These are phyloP conservation scores for Enteromius radiatus DNA, from an alignment of 2,797 vertebrate genomes.

Conservation along the genomic window DNA sequence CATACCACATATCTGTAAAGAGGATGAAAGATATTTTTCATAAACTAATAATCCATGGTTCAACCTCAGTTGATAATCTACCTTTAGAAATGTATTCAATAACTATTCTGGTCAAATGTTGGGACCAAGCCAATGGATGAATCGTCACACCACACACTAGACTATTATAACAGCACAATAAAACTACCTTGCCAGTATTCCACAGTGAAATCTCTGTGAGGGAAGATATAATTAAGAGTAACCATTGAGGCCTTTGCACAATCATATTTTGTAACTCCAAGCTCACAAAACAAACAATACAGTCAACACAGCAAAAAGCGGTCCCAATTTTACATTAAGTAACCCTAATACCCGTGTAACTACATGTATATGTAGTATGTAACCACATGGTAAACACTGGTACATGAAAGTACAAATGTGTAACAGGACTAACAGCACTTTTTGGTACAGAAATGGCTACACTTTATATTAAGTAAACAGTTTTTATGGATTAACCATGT, in stretches of 20 bases:
- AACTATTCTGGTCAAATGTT: background rate
- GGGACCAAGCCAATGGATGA: background rate
- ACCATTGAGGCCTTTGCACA: constrained; percentile 16
- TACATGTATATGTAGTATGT: too few relatives aligned
- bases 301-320: constrained; percentile 4
- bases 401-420: too few relatives aligned
- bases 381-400: too few relatives aligned
- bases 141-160: constrained; percentile 23
- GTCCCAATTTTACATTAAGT: too few relatives aligned
- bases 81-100: background rate
- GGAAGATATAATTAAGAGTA: constrained; percentile 49
- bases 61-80: background rate
- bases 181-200: constrained; percentile 75
- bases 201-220: constrained; percentile 71
- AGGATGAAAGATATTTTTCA: background rate
- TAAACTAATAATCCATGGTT: background rate
- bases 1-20: constrained; percentile 65
- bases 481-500: too few relatives aligned
- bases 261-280: constrained; percentile 10
- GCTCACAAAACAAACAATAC: background rate
- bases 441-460: too few relatives aligned
- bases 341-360: too few relatives aligned
- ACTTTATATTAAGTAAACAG: too few relatives aligned
- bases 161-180: constrained; percentile 17
- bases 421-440: too few relatives aligned